Base-by-base conservation (phyloP, 2,797 vertebrate species). In the Diplodus puntazzo region DNA sequence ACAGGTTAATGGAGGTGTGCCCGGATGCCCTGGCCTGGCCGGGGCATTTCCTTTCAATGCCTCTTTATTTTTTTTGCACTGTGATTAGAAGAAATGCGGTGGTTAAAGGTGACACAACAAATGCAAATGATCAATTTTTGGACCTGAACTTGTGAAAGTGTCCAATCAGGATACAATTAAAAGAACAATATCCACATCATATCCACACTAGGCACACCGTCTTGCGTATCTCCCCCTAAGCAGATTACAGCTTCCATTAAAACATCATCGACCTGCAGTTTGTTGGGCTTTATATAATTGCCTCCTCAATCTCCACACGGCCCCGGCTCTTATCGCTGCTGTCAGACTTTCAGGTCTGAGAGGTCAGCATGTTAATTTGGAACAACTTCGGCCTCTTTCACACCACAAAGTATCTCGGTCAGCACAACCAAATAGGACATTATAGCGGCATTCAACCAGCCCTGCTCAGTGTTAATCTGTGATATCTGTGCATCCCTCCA, bases 211-310 rank as follows among this genome's bases (percentile, higher is more conserved):
- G 23, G 34, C 30, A 34, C 30, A 7, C 52, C 50, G 42, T 63
- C 59, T 50, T 48, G 48, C 10, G 3, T 39, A 60, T 77, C 75
- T 64, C 43, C 25, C 55, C 30, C 66, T 55, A 46, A 82, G 34
- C 76, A 88, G 82, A 80, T 87, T 81, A 80, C 77, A 77, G 75
- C 73, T 69, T 82, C 74, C 63, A 79, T 86, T 84, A 81, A 80
- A 79, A 75, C 69, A 61, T 68, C 72, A 83, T 85, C 50, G 69
- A 86, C 73, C 79, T 68, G 50, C 73, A 66, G 72, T n/a, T 71
- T 77, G 65, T 62, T 75, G 54, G 46, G n/a, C n/a, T 62, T 76
- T 20, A 68, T 52, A 58, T 85, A 85, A 87, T 83, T 73, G 66
- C 72, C 59, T 81, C 68, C 25, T 87, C 65, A 23, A 61, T 89